Evolutionary conservation across 2,113 vertebrate genomes (phyloP).

Genomic region (Camelus dromedarius): DNA sequence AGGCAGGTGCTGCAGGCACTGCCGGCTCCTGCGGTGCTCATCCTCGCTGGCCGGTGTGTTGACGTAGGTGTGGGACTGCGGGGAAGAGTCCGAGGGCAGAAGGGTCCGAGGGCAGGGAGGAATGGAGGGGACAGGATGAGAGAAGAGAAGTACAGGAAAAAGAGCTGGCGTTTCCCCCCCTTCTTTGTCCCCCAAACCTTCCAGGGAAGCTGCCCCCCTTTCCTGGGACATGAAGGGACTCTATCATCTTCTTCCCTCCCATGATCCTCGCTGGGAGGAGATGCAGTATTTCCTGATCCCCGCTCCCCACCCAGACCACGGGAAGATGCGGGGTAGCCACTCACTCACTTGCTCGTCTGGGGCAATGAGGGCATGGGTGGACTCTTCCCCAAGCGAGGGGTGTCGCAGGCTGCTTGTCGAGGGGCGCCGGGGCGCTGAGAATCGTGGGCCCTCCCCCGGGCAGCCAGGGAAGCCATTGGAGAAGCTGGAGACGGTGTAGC

Average conservation of each 20-base stretch:
- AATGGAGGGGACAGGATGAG: not conserved
- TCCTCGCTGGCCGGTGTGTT: slow-evolving; percentile 95
- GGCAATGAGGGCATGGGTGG: slow-evolving; percentile 93
- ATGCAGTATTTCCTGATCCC: not conserved
- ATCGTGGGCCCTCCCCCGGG: slow-evolving; percentile 90
- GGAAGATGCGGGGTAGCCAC: not conserved
- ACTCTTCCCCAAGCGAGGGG: slow-evolving; percentile 94
- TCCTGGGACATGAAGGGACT: not conserved
- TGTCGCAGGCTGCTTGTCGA: slow-evolving; percentile 88
- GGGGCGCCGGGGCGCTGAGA: slow-evolving; percentile 81
- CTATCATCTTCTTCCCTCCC: not conserved
- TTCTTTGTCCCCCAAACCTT: not conserved
- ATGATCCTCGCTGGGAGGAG: not conserved
- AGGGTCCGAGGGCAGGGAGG: slow-evolving; percentile 46
- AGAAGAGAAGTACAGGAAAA: not conserved
- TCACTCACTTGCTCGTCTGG: slow-evolving; percentile 95
- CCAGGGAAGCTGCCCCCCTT: not conserved
- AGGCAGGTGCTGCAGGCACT: slow-evolving; percentile 95
- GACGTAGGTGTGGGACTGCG: slow-evolving; percentile 98
- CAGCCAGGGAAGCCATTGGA: slow-evolving; percentile 97
- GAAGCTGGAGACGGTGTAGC: slow-evolving; percentile 93
- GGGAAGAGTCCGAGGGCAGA: slow-evolving; percentile 46
- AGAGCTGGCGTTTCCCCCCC: not conserved
- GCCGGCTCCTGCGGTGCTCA: slow-evolving; percentile 92
- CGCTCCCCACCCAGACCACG: not conserved